Evolutionary conservation across 2,113 vertebrate genomes (phyloP).

Genomic region (Salminus brasiliensis): DNA sequence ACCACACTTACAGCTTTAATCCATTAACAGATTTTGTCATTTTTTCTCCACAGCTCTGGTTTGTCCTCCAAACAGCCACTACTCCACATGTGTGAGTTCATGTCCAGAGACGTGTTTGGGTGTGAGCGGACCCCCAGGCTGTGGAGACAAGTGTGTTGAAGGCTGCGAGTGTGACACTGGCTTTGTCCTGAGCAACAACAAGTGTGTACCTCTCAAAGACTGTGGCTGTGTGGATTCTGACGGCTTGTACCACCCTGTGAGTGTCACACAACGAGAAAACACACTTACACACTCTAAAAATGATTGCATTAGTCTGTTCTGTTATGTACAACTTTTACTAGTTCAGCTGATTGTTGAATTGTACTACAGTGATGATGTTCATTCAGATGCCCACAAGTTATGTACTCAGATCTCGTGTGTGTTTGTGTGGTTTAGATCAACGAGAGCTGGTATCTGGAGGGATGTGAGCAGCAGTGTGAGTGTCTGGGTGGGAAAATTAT

Average conservation of each 20-base stretch:
- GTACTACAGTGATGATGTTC: not conserved
- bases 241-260: slow-evolving; percentile 75
- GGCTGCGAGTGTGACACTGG: slow-evolving; percentile 77
- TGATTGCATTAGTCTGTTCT: not conserved
- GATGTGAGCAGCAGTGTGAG: slow-evolving; percentile 72
- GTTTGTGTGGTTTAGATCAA: slow-evolving; percentile 59
- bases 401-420: not conserved
- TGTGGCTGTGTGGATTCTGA: slow-evolving; percentile 73
- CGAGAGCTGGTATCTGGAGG: slow-evolving; percentile 74
- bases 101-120: slow-evolving; percentile 78
- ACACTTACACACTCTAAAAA: not conserved
- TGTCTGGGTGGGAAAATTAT: slow-evolving; percentile 68
- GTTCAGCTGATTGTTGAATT: not conserved
- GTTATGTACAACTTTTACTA: not conserved
- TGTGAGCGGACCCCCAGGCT: slow-evolving; percentile 61
- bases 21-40: not conserved
- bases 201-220: slow-evolving; percentile 72
- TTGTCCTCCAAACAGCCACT: slow-evolving; percentile 80
- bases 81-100: slow-evolving; percentile 73
- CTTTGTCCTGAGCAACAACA: slow-evolving; percentile 74
- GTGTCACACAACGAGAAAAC: slow-evolving; percentile 36
- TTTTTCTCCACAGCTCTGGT: slow-evolving; percentile 62
- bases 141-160: slow-evolving; percentile 72
- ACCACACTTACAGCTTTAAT: too few species aligned
- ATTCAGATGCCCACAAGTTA: not conserved